phyloP scores from a whole-genome alignment of 2,113 vertebrate species.

The Lophius piscatorius region DNA sequence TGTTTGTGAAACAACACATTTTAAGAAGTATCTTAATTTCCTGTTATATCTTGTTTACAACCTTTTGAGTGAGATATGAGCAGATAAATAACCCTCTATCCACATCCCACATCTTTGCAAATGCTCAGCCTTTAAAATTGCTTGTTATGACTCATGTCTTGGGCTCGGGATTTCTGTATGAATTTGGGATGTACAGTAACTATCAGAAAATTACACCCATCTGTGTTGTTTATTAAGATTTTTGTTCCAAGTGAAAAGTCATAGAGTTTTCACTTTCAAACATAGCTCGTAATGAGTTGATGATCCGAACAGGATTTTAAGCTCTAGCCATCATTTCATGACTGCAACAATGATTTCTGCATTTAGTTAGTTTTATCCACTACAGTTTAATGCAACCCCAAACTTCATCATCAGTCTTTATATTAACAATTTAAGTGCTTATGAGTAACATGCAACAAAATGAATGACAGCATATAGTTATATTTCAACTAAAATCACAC shows the following conservation, averaged over 20 bases:
- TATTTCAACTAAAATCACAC: too few relatives aligned
- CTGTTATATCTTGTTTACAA: conserved; percentile 14
- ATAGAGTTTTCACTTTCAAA: background rate
- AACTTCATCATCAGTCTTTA: too few relatives aligned
- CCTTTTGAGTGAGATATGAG: conserved; percentile 6
- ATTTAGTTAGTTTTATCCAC: too few relatives aligned
- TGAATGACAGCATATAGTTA: too few relatives aligned
- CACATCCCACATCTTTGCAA: conserved; percentile 3
- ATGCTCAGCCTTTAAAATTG: conserved; percentile 35
- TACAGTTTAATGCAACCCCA: too few relatives aligned
- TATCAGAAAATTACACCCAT: conserved; percentile 33
- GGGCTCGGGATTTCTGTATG: conserved; percentile 29
- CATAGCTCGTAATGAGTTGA: background rate
- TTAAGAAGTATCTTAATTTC: conserved; percentile 34
- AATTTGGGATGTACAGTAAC: conserved; percentile 52
- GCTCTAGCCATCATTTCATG: background rate
- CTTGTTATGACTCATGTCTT: conserved; percentile 51
- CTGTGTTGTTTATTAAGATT: conserved; percentile 28
- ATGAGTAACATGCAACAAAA: too few relatives aligned
- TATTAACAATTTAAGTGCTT: too few relatives aligned
- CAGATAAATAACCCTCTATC: conserved; percentile 43
- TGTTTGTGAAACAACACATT: conserved; percentile 12
- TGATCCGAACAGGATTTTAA: conserved; percentile 1
- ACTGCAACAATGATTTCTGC: too few relatives aligned
- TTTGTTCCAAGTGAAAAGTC: too few relatives aligned